Conservation (phyloP, 2,113 vertebrate species). For the Mesembrinibis cayennensis region DNA sequence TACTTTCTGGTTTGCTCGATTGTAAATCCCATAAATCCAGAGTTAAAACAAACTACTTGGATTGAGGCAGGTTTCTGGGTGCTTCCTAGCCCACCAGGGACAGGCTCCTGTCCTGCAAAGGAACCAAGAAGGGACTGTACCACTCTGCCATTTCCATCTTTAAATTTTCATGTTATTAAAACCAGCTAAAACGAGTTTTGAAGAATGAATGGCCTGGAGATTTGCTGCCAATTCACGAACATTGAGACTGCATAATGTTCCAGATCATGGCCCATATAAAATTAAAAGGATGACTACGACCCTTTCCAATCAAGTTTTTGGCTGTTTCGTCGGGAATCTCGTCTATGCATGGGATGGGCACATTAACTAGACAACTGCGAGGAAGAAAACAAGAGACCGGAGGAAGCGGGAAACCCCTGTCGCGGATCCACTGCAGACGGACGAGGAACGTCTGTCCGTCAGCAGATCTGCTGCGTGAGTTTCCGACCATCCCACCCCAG, state of each 20-base stretch:
- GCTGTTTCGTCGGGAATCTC: background rate
- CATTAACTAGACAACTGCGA: background rate
- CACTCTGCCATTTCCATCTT: background rate
- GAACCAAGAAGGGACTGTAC: background rate
- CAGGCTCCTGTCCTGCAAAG: background rate
- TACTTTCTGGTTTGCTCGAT: background rate
- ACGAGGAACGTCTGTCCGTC: accelerated
- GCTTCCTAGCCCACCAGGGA: accelerated
- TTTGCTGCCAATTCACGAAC: background rate
- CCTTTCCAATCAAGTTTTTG: background rate
- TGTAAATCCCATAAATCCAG: background rate
- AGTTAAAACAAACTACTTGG: background rate
- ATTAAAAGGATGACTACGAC: background rate
- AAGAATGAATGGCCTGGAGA: background rate
- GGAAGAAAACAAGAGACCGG: background rate
- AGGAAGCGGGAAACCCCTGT: background rate
- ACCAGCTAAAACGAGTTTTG: background rate
- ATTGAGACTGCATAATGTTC: background rate
- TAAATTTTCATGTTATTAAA: background rate
- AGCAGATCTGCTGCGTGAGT: background rate
- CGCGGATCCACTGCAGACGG: background rate
- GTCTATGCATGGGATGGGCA: background rate
- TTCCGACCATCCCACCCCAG: background rate
- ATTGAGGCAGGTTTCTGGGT: background rate
- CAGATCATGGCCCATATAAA: accelerated